Evolutionary conservation across 2,797 vertebrate species (phyloP), one percentile per base, ranked within the genome.

Genomic region (Phalanger gymnotis): DNA sequence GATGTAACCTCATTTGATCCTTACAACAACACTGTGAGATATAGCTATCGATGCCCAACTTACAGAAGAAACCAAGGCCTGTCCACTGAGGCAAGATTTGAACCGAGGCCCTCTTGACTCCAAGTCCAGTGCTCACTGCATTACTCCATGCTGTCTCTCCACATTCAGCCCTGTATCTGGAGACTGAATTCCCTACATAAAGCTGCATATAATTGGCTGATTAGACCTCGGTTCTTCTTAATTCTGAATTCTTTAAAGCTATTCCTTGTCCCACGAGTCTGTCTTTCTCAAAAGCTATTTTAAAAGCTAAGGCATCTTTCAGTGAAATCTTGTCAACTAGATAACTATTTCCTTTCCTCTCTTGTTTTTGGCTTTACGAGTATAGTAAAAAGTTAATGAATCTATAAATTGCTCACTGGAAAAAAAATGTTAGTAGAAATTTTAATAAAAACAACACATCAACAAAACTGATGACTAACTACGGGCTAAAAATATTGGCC

Each of bases 381-480:
- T 97, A 93, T 95, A 97, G 97, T 98, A 97, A 98, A 98, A 98
- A 97, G 96, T 97, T 97, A 97, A 98, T 97, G 98, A 97, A 98
- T 97, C 96, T 97, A 97, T 97, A 97, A 98, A 97, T 97, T 96
- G 97, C 95, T 97, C 97, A 97, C 95, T 94, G 94, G 96, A 94
- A 96, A 95, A 96, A 95, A 94, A 95, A 55, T 96, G 97, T 90
- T 98, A 97, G 98, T 97, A 97, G 98, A 98, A 98, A 98, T 97
- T 97, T 98, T 97, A 97, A 98, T 97, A 96, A 97, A 95, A 97
- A 97, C 22, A 73, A 54, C 90, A 94, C 5, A 2, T 96, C 94
- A 52, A 30, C 87, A 87, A 34, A 96, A 95, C 61, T 93, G 95
- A 97, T 94, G 90, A 94, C 90, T 94, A 97, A 95, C 31, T 90